These are phyloP conservation scores for Ramazzottius varieornatus DNA, from an alignment of 2,888 invertebrate genomes.

Conservation along the genomic window DNA sequence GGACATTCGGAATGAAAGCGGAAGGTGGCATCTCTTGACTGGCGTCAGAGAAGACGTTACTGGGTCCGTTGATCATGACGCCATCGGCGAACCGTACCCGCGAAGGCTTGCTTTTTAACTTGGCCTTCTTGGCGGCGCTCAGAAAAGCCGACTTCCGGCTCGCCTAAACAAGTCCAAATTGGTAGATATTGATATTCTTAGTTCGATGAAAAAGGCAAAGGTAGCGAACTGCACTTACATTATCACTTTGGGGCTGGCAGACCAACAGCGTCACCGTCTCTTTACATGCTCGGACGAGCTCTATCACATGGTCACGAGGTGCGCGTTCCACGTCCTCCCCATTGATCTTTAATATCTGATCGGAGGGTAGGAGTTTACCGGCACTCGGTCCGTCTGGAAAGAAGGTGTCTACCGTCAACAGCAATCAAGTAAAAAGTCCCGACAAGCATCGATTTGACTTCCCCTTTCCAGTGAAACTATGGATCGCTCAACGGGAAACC, in stretches of 20 bases:
- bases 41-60: constrained; percentile 42
- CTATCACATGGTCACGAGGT: constrained; percentile 62
- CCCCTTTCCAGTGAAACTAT: not conserved
- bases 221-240: constrained; percentile 25
- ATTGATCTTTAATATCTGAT: constrained; percentile 65
- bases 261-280: constrained; percentile 47
- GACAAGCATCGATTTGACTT: not conserved
- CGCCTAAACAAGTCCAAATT: constrained; percentile 18
- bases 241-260: constrained; percentile 48
- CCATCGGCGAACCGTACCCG: constrained; percentile 67
- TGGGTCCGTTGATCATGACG: constrained; percentile 52
- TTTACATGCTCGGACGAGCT: constrained; percentile 52
- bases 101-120: constrained; percentile 48
- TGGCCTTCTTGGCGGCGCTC: constrained; percentile 59
- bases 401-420: too few species aligned
- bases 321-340: constrained; percentile 63
- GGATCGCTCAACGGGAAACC: not conserved
- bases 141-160: constrained; percentile 52
- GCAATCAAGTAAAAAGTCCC: not conserved
- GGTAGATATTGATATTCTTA: constrained; percentile 4
- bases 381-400: constrained; percentile 55
- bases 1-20: constrained; percentile 72
- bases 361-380: constrained; percentile 61
- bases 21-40: constrained; percentile 50
- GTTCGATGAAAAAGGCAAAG: not conserved